phyloP scores from a whole-genome alignment of 2,888 invertebrate genomes.

The Drosophila limbata region DNA sequence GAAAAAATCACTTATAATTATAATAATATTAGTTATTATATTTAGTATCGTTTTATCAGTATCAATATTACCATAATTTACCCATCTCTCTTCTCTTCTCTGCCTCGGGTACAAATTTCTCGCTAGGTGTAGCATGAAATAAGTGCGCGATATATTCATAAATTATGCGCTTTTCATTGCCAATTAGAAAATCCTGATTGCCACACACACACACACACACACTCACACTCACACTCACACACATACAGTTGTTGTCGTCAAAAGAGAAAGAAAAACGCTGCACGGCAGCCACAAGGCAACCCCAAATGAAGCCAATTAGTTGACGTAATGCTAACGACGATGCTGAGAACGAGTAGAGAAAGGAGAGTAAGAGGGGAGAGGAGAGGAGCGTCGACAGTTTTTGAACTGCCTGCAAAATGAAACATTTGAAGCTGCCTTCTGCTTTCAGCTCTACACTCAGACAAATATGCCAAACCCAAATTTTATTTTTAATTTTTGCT shows the following conservation, averaged over 20 bases:
- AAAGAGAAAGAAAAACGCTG: constrained; percentile 46
- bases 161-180: constrained; percentile 79
- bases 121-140: constrained; percentile 66
- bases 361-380: not conserved
- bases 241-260: constrained; percentile 40
- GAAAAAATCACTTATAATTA: no score
- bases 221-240: constrained; percentile 11
- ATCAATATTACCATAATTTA: no score
- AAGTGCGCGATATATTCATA: constrained; percentile 75
- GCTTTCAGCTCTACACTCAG: not conserved
- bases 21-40: no score
- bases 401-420: constrained; percentile 74
- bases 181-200: constrained; percentile 76
- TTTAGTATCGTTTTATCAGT: no score
- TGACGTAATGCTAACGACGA: constrained; percentile 77
- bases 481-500: no score
- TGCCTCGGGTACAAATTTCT: constrained; percentile 4
- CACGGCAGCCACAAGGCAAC: constrained; percentile 69
- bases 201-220: constrained; percentile 39
- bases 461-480: no score
- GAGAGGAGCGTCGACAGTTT: constrained; percentile 56
- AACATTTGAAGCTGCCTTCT: constrained; percentile 62
- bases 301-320: constrained; percentile 80
- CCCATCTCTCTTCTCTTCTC: no score
- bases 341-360: constrained; percentile 21